Percentiles rank a stretch among this genome's conserved stretches.
These are phyloP conservation scores for Trachelipus rathkii DNA, from an alignment of 1,140 invertebrate species.

Conservation along the genomic window DNA sequence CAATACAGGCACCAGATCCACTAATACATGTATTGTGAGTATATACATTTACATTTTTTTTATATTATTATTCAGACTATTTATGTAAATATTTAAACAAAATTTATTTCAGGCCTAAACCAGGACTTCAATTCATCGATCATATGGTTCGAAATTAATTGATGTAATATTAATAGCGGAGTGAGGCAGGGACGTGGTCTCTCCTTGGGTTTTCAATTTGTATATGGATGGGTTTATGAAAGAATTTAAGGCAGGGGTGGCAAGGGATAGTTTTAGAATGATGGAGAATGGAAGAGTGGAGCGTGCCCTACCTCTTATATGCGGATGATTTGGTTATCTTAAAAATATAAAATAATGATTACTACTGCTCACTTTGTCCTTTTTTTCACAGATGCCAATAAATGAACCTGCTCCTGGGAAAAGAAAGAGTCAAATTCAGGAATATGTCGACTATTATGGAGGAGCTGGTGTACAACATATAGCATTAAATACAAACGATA, in stretches of 20 bases:
- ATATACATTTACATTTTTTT: neutral
- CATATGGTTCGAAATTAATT: constrained; percentile 97
- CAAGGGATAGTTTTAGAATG: constrained; percentile 93
- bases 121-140: constrained; percentile 83
- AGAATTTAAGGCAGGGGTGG: too few relatives aligned
- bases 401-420: constrained; percentile 96
- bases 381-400: constrained; percentile 71
- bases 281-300: too few relatives aligned
- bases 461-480: constrained; percentile 97
- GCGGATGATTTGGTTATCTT: constrained; percentile 77
- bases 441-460: constrained; percentile 98
- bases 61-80: neutral
- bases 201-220: too few relatives aligned
- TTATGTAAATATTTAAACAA: constrained; percentile 53
- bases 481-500: constrained; percentile 88
- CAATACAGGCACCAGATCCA: constrained; percentile 55
- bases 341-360: neutral
- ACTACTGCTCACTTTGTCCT: constrained; percentile 14
- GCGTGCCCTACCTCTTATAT: too few relatives aligned
- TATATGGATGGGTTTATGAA: too few relatives aligned
- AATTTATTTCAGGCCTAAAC: constrained; percentile 26
- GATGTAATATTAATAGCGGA: too few relatives aligned
- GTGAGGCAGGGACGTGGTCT: constrained; percentile 99
- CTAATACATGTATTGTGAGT: constrained; percentile 59
- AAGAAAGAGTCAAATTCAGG: constrained; percentile 95